Base-by-base conservation (phyloP, 2,113 vertebrate species). In the Pelecanus crispus region DNA sequence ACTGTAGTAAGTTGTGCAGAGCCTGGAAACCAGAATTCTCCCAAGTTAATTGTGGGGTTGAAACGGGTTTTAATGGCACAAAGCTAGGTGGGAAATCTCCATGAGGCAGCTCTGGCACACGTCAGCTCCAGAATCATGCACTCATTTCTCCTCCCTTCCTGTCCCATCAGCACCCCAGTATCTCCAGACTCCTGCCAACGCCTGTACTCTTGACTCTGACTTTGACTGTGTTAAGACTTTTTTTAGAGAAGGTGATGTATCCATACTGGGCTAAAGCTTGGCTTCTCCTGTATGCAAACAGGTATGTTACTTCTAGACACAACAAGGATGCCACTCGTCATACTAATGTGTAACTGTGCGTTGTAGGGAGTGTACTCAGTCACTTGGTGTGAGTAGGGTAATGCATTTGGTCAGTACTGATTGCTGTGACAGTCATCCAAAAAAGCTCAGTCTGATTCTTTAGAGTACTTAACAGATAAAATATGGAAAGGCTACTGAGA, bases 321-420 rank as follows among this genome's bases (percentile, higher is more conserved):
- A 7, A 19, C 15, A 13, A n/a, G 58, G 53, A 7, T 84, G 34
- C 49, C 26, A 4, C n/a, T 68, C 1, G 0, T 34, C 28, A 17
- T 29, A 1, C 6, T 49, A 3, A 6, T 1, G 4, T 19, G 44
- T 45, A 45, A 10, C 25, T 44, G 24, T 49, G 56, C 4, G 25
- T 32, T 34, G 22, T 31, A 53, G 42, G 25, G 6, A 50, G 7
- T 1, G 1, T 13, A 7, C 55, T 52, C 29, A 32, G 1, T 52
- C 36, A 3, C 31, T 50, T 36, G 7, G 1, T 53, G 5, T 2
- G 7, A 28, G 10, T 7, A 17, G 21, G 9, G 17, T n/a, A 3
- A 2, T 2, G 0, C 3, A 0, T 92, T 62, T 85, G 45, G 13
- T 70, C 68, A 62, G 81, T 70, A 9, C n/a, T 49, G 68, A 9